phyloP scores from a whole-genome alignment of 1,140 invertebrate genomes.

The Lamellibrachia luymesi region DNA sequence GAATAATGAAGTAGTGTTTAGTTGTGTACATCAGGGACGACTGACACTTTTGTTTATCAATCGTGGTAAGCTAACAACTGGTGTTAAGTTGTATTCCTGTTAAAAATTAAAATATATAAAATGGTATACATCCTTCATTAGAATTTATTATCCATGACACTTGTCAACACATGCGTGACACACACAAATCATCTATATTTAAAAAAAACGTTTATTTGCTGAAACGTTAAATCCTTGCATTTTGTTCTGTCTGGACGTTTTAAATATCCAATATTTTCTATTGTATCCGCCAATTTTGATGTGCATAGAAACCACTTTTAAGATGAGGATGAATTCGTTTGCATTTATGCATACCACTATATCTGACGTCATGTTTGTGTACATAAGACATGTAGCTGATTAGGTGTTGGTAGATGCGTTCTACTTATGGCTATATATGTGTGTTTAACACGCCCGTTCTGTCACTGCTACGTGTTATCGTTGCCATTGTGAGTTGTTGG shows the following conservation, averaged over 20 bases:
- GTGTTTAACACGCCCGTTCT: neutral
- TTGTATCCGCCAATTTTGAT: neutral
- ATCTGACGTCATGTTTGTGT: neutral
- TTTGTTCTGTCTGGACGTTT: neutral
- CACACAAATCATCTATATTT: neutral
- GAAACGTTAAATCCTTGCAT: neutral
- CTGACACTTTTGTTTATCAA: too few species aligned
- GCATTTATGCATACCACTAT: neutral
- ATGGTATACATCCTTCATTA: too few species aligned
- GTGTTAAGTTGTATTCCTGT: too few species aligned
- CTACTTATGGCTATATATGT: neutral
- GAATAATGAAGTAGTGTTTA: too few species aligned
- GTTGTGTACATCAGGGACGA: too few species aligned
- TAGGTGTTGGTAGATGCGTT: neutral
- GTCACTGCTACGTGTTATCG: neutral
- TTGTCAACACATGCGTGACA: neutral
- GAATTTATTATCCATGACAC: too few species aligned
- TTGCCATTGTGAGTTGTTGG: neutral
- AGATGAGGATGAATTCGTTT: neutral
- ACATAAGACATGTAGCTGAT: neutral
- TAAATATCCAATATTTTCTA: neutral
- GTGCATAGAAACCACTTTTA: neutral
- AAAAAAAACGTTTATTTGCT: neutral
- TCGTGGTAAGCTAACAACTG: too few species aligned
- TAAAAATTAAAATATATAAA: too few species aligned